phyloP scores from a whole-genome alignment of 2,113 vertebrate genomes.

The Herpetotheres cachinnans region DNA sequence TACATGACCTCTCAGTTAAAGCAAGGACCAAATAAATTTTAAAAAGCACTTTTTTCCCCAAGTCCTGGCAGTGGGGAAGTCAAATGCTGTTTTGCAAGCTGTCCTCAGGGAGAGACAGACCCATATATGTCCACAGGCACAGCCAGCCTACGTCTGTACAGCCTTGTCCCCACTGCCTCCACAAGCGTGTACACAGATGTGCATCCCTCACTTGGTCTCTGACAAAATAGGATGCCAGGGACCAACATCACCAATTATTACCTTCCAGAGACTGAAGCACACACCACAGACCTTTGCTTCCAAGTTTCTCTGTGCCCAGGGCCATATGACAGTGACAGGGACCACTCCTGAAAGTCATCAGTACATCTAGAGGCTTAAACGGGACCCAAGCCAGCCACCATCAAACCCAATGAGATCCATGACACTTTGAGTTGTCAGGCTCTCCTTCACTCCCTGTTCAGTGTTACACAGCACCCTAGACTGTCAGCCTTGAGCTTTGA shows the following conservation, averaged over 20 bases:
- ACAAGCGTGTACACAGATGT: neutral
- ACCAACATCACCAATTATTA: neutral
- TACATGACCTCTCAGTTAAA: neutral
- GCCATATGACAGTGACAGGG: neutral
- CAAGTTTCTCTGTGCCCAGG: neutral
- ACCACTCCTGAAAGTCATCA: neutral
- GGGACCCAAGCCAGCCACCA: neutral
- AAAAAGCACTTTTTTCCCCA: neutral
- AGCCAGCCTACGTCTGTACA: neutral
- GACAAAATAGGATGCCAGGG: neutral
- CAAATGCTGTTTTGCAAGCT: neutral
- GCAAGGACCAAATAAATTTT: neutral
- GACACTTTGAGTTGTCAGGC: neutral
- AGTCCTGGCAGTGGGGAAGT: neutral
- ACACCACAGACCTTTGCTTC: neutral
- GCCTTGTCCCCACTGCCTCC: neutral
- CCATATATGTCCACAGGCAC: neutral
- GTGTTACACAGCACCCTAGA: neutral
- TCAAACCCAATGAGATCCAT: neutral
- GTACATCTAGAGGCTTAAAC: neutral
- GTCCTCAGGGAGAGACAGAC: neutral
- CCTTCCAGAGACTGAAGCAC: neutral
- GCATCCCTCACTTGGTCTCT: neutral
- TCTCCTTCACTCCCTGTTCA: neutral
- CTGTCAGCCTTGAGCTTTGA: neutral